These are phyloP conservation scores for Pygoscelis antarcticus DNA, from an alignment of 2,113 vertebrate genomes.

Conservation along the genomic window DNA sequence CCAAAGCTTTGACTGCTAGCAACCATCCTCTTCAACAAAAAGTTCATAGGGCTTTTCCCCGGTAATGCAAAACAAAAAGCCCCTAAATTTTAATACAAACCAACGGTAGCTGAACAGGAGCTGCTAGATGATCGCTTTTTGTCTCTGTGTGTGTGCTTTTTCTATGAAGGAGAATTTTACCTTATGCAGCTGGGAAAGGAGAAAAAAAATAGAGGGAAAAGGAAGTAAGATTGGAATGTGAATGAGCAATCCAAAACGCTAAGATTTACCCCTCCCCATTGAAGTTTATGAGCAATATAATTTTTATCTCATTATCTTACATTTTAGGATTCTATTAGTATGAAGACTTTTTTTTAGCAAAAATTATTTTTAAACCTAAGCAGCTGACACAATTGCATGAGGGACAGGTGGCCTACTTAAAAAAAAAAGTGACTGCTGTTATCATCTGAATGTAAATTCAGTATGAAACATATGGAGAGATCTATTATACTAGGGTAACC, in stretches of 20 bases:
- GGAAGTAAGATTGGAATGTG: neutral
- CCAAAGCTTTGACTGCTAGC: neutral
- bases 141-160: neutral
- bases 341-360: neutral
- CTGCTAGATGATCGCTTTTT: neutral
- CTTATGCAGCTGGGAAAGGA: neutral
- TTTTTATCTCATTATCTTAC: neutral
- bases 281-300: neutral
- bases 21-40: neutral
- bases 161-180: neutral
- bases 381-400: slow-evolving; percentile 36
- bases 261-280: neutral
- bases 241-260: neutral
- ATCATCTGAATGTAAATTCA: neutral
- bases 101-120: neutral
- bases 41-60: neutral
- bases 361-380: slow-evolving; percentile 50
- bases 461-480: neutral
- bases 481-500: neutral
- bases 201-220: neutral
- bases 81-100: neutral
- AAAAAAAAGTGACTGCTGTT: neutral
- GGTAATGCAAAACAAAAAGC: neutral
- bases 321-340: slow-evolving; percentile 2
- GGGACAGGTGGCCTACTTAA: slow-evolving; percentile 40